Evolutionary conservation across 2,797 vertebrate species (phyloP).

Genomic region (Oryzias dopingdopingensis): DNA sequence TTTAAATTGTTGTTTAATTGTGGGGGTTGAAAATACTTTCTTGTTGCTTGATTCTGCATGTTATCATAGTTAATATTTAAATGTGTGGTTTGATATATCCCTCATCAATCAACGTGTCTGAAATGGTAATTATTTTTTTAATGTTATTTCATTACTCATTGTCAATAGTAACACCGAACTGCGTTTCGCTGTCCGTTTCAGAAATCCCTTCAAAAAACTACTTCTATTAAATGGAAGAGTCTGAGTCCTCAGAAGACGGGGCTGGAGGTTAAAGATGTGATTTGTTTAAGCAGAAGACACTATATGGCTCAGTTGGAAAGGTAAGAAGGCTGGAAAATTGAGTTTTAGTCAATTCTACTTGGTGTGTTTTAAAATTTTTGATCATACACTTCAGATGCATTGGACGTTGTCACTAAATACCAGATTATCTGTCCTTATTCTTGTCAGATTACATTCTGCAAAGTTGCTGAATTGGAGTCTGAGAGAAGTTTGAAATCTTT

Average conservation of each 20-base stretch:
- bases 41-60: background rate
- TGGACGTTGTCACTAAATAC: too few relatives aligned
- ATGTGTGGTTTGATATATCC: background rate
- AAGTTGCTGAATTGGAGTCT: too few relatives aligned
- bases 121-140: background rate
- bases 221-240: constrained; percentile 57
- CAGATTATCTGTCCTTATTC: too few relatives aligned
- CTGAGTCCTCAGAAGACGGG: constrained; percentile 15
- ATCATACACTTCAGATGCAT: background rate
- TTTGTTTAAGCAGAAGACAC: constrained; percentile 57
- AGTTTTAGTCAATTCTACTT: background rate
- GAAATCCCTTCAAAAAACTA: constrained; percentile 1
- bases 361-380: background rate
- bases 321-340: constrained; percentile 18
- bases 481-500: too few relatives aligned
- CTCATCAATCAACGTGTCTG: background rate
- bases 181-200: constrained; percentile 3
- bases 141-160: background rate
- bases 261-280: constrained; percentile 68
- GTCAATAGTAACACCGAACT: background rate
- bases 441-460: too few relatives aligned
- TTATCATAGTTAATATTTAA: background rate
- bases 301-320: constrained; percentile 41
- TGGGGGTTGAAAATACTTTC: too few relatives aligned
- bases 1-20: too few relatives aligned